Percentiles rank a stretch among this genome's conserved stretches.
These are phyloP conservation scores for Gallinago solitaria DNA, from an alignment of 2,797 vertebrate genomes.

Conservation along the genomic window DNA sequence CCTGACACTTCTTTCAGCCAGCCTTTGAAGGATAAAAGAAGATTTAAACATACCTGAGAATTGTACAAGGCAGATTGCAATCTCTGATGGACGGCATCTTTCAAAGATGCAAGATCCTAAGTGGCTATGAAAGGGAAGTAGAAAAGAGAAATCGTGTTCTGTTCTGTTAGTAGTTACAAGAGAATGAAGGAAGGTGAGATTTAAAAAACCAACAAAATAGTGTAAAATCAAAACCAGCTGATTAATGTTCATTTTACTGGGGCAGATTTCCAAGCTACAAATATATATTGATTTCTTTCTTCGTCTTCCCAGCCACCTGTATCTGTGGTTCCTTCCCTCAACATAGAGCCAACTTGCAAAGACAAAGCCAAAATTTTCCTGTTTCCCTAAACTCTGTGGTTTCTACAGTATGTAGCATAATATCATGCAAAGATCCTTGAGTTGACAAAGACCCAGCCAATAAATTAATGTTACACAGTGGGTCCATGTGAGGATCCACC, in stretches of 20 bases:
- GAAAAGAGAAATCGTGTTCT: not conserved
- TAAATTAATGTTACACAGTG: not conserved
- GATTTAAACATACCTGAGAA: conserved; percentile 37
- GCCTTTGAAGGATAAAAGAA: conserved; percentile 44
- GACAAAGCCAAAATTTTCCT: not conserved
- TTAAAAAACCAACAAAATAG: not conserved
- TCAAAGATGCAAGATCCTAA: not conserved
- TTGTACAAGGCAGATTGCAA: not conserved
- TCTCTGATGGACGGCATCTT: conserved; percentile 2
- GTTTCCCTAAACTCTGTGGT: not conserved
- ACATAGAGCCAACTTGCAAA: not conserved
- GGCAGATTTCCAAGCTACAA: not conserved
- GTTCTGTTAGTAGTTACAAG: not conserved
- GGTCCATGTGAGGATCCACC: rapidly evolving
- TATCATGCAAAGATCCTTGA: not conserved
- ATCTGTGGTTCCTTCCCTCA: not conserved
- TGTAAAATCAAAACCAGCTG: not conserved
- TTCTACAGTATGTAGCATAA: not conserved
- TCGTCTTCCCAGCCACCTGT: not conserved
- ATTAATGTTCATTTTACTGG: not conserved
- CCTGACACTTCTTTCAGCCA: conserved; percentile 43
- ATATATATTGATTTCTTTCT: not conserved
- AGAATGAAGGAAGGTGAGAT: not conserved
- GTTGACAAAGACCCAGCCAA: not conserved
- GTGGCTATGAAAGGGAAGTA: not conserved